Evolutionary conservation across 1,140 invertebrate genomes (phyloP).

Genomic region (Probaryconus sp.): DNA sequence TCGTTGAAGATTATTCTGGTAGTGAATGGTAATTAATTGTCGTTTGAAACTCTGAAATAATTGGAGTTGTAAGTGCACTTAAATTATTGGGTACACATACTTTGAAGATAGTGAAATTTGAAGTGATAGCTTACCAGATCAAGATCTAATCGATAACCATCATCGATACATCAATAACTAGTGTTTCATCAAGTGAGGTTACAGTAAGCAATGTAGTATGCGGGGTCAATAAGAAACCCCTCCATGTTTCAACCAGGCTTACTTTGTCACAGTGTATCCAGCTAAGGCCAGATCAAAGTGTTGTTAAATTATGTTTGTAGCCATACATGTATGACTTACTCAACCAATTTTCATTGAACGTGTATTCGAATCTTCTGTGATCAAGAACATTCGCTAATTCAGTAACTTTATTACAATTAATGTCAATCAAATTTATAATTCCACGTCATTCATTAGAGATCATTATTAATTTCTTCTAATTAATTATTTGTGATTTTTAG

Average conservation of each 20-base stretch:
- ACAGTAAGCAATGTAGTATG: constrained; percentile 15
- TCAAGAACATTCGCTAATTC: constrained; percentile 18
- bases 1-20: no score
- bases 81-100: no score
- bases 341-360: constrained; percentile 7
- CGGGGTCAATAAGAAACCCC: constrained; percentile 34
- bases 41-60: no score
- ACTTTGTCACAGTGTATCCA: constrained; percentile 23
- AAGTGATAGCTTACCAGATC: constrained; percentile 12
- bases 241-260: constrained; percentile 9
- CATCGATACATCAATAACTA: constrained; percentile 26
- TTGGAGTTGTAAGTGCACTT: no score
- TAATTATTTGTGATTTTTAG: no score
- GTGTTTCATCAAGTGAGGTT: constrained; percentile 25
- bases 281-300: constrained; percentile 31
- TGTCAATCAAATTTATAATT: no score
- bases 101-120: no score
- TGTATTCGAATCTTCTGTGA: not conserved
- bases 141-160: constrained; percentile 14
- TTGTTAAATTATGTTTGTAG: constrained; percentile 16
- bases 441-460: no score
- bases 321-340: constrained; percentile 23
- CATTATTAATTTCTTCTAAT: no score
- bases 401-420: no score
- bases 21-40: no score